These are phyloP conservation scores for Borostomias antarcticus DNA, from an alignment of 2,797 vertebrate species.

Conservation along the genomic window DNA sequence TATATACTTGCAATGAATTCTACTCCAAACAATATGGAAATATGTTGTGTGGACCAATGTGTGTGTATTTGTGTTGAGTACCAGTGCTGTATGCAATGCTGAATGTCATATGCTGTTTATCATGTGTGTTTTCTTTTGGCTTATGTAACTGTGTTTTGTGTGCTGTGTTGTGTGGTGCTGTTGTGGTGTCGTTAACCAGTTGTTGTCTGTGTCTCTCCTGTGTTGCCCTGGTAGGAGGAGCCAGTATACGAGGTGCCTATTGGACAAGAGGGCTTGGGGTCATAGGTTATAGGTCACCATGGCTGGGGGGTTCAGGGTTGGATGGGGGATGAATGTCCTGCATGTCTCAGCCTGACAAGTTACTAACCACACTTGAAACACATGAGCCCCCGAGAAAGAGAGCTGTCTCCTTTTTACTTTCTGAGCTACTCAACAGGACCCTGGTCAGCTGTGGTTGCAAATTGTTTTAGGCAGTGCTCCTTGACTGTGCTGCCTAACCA, in stretches of 20 bases:
- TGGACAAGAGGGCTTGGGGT: constrained; percentile 53
- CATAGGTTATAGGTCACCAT: constrained; percentile 40
- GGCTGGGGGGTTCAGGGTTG: constrained; percentile 18
- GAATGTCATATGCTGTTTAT: too few species aligned
- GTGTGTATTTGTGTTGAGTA: too few species aligned
- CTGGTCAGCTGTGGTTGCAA: too few species aligned
- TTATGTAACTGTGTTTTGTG: constrained; percentile 2
- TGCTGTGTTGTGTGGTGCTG: constrained; percentile 11
- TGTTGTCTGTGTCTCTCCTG: constrained; percentile 57
- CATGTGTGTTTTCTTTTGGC: neutral
- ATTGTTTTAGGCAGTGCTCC: too few species aligned
- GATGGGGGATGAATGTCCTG: constrained; percentile 30
- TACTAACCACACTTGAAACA: constrained; percentile 3
- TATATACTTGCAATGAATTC: neutral
- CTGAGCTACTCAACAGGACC: too few species aligned
- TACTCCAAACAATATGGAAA: too few species aligned
- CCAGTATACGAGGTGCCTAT: constrained; percentile 78
- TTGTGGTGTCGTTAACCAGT: constrained; percentile 39
- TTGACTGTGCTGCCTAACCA: too few species aligned
- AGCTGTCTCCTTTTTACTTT: too few species aligned
- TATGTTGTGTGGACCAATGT: too few species aligned
- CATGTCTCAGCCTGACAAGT: constrained; percentile 45
- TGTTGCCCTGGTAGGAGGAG: constrained; percentile 77
- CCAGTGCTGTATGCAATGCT: too few species aligned
- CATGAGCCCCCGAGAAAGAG: constrained; percentile 33